Evolutionary conservation across 2,113 vertebrate genomes (phyloP).

Genomic region (Scolopax mira): DNA sequence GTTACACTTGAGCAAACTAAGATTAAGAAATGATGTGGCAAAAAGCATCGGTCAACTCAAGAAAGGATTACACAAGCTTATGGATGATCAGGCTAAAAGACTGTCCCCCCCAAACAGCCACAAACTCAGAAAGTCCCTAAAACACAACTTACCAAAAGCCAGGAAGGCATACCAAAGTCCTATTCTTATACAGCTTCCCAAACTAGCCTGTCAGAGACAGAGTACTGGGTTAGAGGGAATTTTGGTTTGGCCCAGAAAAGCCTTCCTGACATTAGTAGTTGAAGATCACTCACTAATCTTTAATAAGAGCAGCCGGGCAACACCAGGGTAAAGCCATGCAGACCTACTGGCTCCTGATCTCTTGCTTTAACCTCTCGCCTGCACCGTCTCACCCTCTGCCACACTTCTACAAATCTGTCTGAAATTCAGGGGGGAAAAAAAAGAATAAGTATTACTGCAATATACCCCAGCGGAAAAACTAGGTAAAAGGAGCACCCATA

Average conservation of each 20-base stretch:
- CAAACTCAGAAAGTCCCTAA: slow-evolving; percentile 50
- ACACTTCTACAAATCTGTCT: background rate
- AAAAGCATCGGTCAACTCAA: background rate
- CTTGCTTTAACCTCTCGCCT: background rate
- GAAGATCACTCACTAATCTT: background rate
- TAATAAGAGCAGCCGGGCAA: background rate
- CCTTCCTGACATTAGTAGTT: background rate
- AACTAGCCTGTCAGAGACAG: slow-evolving; percentile 25
- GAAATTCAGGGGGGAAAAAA: background rate
- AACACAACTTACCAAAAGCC: slow-evolving; percentile 6
- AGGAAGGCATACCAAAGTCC: slow-evolving; percentile 9
- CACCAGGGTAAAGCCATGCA: background rate
- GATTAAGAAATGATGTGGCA: slow-evolving; percentile 33
- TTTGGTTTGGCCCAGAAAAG: slow-evolving; percentile 41
- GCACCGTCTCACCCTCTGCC: background rate
- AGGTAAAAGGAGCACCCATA: background rate
- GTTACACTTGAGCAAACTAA: slow-evolving; percentile 33
- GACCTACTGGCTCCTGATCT: background rate
- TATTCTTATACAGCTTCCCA: background rate
- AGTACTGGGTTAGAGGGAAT: slow-evolving; percentile 50
- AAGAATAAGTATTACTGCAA: background rate
- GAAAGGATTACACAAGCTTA: slow-evolving; percentile 29
- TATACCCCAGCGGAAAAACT: rapidly evolving
- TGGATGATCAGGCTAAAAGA: background rate
- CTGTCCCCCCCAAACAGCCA: background rate